phyloP scores from a whole-genome alignment of 2,888 invertebrate genomes.

The Metallyticus violacea region DNA sequence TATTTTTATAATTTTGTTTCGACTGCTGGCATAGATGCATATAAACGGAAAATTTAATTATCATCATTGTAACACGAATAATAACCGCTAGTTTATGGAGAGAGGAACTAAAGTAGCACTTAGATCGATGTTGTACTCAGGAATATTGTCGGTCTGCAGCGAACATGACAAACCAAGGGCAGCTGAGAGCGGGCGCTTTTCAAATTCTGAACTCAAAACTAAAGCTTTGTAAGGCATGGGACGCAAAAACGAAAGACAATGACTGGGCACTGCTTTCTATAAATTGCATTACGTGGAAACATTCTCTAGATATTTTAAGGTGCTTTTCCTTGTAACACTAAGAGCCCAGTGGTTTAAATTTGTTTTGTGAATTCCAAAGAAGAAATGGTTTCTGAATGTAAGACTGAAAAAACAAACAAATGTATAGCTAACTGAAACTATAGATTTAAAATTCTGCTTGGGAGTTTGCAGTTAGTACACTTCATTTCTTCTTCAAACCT shows the following conservation, averaged over 20 bases:
- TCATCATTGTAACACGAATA: no score
- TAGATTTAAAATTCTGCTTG: no score
- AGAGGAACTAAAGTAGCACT: no score
- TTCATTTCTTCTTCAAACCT: no score
- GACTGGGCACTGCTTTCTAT: not conserved
- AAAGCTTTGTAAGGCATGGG: not conserved
- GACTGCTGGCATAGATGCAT: no score
- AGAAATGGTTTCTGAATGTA: no score
- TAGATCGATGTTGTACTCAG: not conserved
- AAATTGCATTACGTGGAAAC: not conserved
- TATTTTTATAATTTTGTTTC: no score
- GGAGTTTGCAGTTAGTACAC: no score
- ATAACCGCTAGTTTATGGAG: no score
- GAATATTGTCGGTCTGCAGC: not conserved
- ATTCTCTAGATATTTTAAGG: not conserved
- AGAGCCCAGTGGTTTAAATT: not conserved
- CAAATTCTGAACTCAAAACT: not conserved
- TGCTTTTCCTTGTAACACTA: not conserved
- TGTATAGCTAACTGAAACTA: no score
- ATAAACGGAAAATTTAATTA: no score
- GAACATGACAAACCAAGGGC: not conserved
- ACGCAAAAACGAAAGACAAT: not conserved
- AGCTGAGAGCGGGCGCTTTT: not conserved
- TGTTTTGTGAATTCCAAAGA: not conserved
- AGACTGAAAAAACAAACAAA: no score